Conservation (phyloP, 1,140 invertebrate species). For the Schlechtendalia chinensis region DNA sequence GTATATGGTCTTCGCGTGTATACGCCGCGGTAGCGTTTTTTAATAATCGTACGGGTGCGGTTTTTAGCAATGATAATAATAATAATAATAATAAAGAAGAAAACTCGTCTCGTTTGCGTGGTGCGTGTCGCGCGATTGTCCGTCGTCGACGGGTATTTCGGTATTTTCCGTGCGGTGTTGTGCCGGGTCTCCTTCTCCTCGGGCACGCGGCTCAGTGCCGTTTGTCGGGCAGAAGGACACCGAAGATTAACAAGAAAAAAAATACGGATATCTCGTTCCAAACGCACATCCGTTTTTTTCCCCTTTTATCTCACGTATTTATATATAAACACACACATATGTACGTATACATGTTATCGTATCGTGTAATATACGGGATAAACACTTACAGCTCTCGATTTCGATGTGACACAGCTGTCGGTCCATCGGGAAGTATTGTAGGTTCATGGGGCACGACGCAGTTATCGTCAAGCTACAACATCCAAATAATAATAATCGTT, state of each 20-base stretch:
- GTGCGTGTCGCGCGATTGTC: not conserved
- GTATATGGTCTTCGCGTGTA: too few species aligned
- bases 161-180: too few species aligned
- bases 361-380: not conserved
- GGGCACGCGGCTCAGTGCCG: conserved; percentile 61
- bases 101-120: not conserved
- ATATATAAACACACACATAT: too few species aligned
- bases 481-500: not conserved
- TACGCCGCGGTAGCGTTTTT: too few species aligned
- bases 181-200: conserved; percentile 63
- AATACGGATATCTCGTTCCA: too few species aligned
- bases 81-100: too few species aligned
- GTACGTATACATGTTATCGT: conserved; percentile 33
- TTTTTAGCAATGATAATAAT: too few species aligned
- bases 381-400: conserved; percentile 96
- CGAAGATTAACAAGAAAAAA: conserved; percentile 62
- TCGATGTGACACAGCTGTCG: conserved; percentile 94
- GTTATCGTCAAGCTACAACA: conserved; percentile 90
- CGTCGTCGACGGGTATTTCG: too few species aligned
- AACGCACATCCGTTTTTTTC: too few species aligned
- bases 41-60: too few species aligned
- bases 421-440: conserved; percentile 97
- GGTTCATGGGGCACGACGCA: conserved; percentile 95
- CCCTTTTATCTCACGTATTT: too few species aligned
- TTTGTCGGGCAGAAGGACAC: conserved; percentile 69